These are phyloP conservation scores for Chaetogeoica ovagalla DNA, from an alignment of 2,888 invertebrate genomes.

Conservation along the genomic window DNA sequence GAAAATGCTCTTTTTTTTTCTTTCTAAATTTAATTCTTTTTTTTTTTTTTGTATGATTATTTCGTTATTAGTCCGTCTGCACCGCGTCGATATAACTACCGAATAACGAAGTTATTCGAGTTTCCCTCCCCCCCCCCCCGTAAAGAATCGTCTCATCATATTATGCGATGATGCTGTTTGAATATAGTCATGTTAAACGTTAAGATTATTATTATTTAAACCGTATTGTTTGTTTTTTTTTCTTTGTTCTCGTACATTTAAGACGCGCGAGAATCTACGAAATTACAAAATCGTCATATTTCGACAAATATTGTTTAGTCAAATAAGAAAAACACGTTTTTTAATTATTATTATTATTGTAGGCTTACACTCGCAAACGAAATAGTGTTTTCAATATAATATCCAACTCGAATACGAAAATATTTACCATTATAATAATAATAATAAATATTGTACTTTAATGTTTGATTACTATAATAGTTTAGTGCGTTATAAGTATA, in stretches of 20 bases:
- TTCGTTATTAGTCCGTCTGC: constrained; percentile 27
- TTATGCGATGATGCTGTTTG: background rate
- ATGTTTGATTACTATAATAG: background rate
- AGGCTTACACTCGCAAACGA: too few species aligned
- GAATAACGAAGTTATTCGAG: background rate
- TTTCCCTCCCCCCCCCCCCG: background rate
- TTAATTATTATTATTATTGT: too few species aligned
- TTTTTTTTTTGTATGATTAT: too few species aligned
- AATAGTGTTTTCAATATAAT: constrained; percentile 1
- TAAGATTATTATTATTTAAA: too few species aligned
- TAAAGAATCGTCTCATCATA: background rate
- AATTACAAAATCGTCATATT: too few species aligned
- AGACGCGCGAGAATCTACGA: background rate
- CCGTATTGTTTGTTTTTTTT: background rate
- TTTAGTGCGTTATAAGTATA: constrained; percentile 33
- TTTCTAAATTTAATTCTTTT: constrained; percentile 25
- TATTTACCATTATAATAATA: constrained; percentile 13
- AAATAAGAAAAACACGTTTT: too few species aligned
- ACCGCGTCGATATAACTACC: background rate
- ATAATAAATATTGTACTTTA: background rate
- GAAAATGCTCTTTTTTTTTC: background rate
- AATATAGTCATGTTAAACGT: too few species aligned
- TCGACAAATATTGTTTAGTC: too few species aligned
- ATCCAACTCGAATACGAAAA: background rate
- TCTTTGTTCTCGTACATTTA: background rate